phyloP scores from a whole-genome alignment of 2,888 invertebrate genomes.

The Microctonus hyperodae region DNA sequence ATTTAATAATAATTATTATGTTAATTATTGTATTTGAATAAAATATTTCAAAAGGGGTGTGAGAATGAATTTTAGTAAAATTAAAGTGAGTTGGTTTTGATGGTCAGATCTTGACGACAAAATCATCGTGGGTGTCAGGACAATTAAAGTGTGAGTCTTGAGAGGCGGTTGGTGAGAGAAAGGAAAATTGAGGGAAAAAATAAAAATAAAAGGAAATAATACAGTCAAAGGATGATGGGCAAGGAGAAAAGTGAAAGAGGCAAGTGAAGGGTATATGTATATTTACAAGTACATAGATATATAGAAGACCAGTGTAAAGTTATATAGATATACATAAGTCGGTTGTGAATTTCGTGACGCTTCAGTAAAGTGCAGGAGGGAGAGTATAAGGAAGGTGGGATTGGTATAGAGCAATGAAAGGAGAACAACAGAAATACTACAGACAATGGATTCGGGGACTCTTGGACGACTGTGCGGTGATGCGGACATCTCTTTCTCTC shows the following conservation, averaged over 20 bases:
- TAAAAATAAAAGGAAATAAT: conserved; percentile 11
- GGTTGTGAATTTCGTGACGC: conserved; percentile 18
- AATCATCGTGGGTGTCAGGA: conserved; percentile 18
- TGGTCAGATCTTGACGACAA: conserved; percentile 18
- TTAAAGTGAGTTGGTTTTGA: background rate
- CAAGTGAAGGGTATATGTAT: background rate
- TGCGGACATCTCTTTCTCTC: conserved; percentile 53
- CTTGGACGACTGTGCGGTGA: conserved; percentile 35
- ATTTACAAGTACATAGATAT: no score
- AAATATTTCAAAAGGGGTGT: no score
- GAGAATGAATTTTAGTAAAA: background rate
- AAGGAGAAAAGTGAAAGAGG: conserved; percentile 17
- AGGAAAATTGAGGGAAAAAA: conserved; percentile 17
- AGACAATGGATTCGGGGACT: conserved; percentile 36
- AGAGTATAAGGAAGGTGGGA: conserved; percentile 19
- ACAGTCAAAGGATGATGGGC: conserved; percentile 21
- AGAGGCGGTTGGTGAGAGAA: background rate
- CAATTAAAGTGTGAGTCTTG: conserved; percentile 25
- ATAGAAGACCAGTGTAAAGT: no score
- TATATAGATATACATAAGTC: no score
- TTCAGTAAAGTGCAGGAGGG: conserved; percentile 19
- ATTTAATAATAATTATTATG: no score
- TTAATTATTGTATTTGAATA: no score
- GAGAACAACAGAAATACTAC: conserved; percentile 33
- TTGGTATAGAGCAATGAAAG: conserved; percentile 30